Conservation (phyloP, 2,888 invertebrate species). For the Bruchidius siliquastri region DNA sequence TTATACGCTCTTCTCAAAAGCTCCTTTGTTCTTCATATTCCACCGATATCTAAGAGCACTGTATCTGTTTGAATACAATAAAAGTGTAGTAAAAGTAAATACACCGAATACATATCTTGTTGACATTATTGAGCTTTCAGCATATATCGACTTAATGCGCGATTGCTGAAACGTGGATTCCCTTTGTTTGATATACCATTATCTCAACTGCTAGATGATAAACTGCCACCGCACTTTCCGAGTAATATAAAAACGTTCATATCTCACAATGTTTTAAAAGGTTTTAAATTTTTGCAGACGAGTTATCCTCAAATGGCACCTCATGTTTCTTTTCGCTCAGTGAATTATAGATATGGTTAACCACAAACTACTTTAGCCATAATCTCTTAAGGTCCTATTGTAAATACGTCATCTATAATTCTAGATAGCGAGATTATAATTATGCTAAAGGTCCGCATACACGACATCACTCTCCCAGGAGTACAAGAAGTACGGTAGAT, state of each 20-base stretch:
- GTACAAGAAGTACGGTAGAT: too few relatives aligned
- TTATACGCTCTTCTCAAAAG: not conserved
- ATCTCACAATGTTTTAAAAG: not conserved
- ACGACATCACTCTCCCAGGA: too few relatives aligned
- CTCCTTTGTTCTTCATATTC: not conserved
- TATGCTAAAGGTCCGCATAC: too few relatives aligned
- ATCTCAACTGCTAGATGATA: constrained; percentile 31
- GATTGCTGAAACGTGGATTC: constrained; percentile 22
- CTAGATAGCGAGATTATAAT: too few relatives aligned
- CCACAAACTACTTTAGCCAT: not conserved
- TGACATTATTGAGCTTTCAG: constrained; percentile 32
- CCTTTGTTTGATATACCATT: constrained; percentile 35
- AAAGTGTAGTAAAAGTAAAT: constrained; percentile 28
- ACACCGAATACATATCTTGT: constrained; percentile 32
- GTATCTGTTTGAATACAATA: constrained; percentile 18
- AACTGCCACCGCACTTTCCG: constrained; percentile 17
- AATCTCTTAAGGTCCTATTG: not conserved
- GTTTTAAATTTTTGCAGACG: not conserved
- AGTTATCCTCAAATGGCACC: not conserved
- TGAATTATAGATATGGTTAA: not conserved
- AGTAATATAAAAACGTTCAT: not conserved
- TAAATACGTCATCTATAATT: too few relatives aligned
- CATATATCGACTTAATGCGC: constrained; percentile 24
- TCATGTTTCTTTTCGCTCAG: not conserved
- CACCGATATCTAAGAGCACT: not conserved